Evolutionary conservation across 1,140 invertebrate genomes (phyloP), one percentile per base, ranked within the genome.

Genomic region (Zaprionus tsacasi): DNA sequence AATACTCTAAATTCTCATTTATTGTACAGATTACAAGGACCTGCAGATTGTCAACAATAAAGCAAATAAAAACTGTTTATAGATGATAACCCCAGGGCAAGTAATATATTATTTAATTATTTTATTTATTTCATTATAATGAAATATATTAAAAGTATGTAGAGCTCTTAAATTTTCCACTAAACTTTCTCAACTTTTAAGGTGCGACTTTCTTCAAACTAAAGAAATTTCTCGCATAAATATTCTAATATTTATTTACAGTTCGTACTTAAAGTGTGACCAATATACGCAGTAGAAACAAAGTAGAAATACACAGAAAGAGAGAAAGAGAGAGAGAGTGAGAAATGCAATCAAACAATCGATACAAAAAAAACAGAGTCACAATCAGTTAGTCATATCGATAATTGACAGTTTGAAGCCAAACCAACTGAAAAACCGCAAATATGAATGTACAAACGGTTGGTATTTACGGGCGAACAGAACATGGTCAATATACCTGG

Each of bases 1-100:
- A 43, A 48, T 63, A 17, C 25, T 21, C 17, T 61, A 43, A 61
- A 59, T 67, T 36, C 68, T 50, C 21, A 56, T 61, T 52, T 59
- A 48, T 61, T 78, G 66, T 74, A 82, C 57, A 67, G 80, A 76
- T 82, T 79, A 82, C 33, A 27, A 15, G n/a, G 59, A 54, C 54
- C 21, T 54, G 0, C 7, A 52, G 21, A 64, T 54, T 54, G 6
- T 11, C 27, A 35, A 35, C 15, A 10, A 15, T 25, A 25, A 50
- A n/a, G 17, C 45, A 50, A 36, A 54, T 12, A 68, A n/a, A 60
- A 17, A 15, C 15, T 45, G 33, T 8, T 35, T 35, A 35, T 35
- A 8, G 33, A 10, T 4, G 0, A 35, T 35, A 8, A 35, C 0
- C 6, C 7, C 6, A 2, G 3, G 10, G 4, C 10, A 35, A 35